These are phyloP conservation scores for Rachycentron canadum DNA, from an alignment of 2,797 vertebrate genomes.

Conservation along the genomic window DNA sequence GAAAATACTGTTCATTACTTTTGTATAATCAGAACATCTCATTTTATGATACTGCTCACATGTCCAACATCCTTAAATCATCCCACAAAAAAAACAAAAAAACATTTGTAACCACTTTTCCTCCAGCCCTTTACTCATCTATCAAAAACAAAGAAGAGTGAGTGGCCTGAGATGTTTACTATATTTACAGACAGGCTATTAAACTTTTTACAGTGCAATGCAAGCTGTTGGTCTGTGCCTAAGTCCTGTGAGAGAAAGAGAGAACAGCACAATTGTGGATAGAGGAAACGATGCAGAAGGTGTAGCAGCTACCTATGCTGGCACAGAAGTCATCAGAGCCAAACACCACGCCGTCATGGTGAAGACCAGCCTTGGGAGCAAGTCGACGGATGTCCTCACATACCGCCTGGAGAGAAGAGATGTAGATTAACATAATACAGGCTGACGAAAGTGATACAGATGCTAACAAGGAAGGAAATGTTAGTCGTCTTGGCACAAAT, in stretches of 20 bases:
- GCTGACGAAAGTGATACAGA: conserved; percentile 22
- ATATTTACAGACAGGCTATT: background rate
- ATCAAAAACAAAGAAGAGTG: background rate
- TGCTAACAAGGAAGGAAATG: conserved; percentile 2
- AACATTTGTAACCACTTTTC: background rate
- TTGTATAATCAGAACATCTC: background rate
- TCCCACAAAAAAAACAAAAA: background rate
- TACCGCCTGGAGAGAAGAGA: conserved; percentile 85
- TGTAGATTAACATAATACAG: conserved; percentile 16
- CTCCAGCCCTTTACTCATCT: background rate
- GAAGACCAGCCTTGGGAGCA: conserved; percentile 88
- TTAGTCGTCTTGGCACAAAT: background rate
- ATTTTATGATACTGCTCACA: background rate
- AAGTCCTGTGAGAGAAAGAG: background rate
- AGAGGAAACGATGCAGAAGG: background rate
- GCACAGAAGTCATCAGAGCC: conserved; percentile 99
- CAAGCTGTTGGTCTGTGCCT: background rate
- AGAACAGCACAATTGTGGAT: background rate
- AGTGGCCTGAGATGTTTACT: background rate
- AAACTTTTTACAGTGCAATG: background rate
- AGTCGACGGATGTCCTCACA: conserved; percentile 90
- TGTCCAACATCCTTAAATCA: background rate
- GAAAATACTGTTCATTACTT: background rate
- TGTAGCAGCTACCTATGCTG: conserved; percentile 91
- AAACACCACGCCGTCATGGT: conserved; percentile 95